Base-by-base conservation (phyloP, 2,888 invertebrate genomes). In the Pseudococcus viburni region DNA sequence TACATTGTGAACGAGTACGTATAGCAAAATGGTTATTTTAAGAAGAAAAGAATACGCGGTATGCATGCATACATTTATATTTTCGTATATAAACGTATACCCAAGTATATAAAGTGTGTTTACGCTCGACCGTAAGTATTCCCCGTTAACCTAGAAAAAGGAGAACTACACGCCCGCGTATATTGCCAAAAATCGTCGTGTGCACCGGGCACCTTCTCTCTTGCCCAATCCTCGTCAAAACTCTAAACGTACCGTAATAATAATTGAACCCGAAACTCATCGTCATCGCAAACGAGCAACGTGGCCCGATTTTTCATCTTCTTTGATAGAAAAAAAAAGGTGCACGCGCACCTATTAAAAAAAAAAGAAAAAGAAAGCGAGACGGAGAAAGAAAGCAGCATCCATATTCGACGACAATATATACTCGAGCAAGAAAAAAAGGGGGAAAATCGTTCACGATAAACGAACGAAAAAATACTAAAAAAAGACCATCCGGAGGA, bases 21-120 rank as follows among this genome's bases (percentile, higher is more conserved):
- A 68, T 68, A 73, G 73, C 73, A 33, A 73, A 73, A 73, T 73
- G 73, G 73, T 73, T 73, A 73, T 73, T 73, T 73, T 73, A 73
- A 73, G 73, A 73, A 73, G 73, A 73, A 73, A 73, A 73, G 73
- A 73, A 73, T 73, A 73, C 73, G 73, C 73, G 73, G 73, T 73
- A 73, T 73, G 73, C 73, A 33, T 39, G 73, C 33, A 33, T 73
- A 73, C 33, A 73, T 26, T 73, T 73, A 73, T 73, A 73, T 73
- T 73, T 39, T 73, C 73, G 73, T 73, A 42, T 42, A 42, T 39
- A 73, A 26, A 73, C 26, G 73, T n/a, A n/a, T 73, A 73, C 73
- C 64, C 22, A 64, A 64, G 64, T 64, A 64, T 73, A 73, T 73
- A 33, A 73, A 73, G 73, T 73, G 33, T 73, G 73, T 73, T 73